Evolutionary conservation across 2,797 vertebrate genomes (phyloP).

Genomic region (Petrocephalus sullivani): DNA sequence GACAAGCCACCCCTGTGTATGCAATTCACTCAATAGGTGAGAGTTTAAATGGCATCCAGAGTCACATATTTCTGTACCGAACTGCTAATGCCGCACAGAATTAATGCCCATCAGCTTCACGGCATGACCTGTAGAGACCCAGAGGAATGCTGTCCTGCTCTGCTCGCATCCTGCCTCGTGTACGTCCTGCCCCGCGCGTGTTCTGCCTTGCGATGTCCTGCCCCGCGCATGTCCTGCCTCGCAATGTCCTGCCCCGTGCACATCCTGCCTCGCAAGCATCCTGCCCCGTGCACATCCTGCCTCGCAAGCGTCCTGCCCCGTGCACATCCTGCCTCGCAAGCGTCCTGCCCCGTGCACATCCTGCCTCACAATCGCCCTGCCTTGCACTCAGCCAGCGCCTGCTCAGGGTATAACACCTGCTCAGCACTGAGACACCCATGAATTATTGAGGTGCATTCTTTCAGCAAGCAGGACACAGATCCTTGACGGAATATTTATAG

Average conservation of each 20-base stretch:
- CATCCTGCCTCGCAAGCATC: too few relatives aligned
- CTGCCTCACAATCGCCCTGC: too few relatives aligned
- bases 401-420: slow-evolving; percentile 25
- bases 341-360: too few relatives aligned
- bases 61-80: neutral
- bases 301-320: too few relatives aligned
- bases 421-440: slow-evolving; percentile 48
- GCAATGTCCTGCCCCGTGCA: too few relatives aligned
- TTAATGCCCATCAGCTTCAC: neutral
- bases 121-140: neutral
- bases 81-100: neutral
- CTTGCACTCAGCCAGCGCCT: neutral
- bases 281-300: too few relatives aligned
- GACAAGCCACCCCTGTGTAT: neutral
- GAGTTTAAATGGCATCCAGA: neutral
- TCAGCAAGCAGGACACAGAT: slow-evolving; percentile 43
- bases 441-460: slow-evolving; percentile 61
- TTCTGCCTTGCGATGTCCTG: too few relatives aligned
- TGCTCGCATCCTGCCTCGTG: neutral
- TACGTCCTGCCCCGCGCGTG: neutral
- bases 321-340: too few relatives aligned
- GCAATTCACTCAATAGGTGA: neutral
- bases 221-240: too few relatives aligned
- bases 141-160: neutral
- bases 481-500: slow-evolving; percentile 57